These are phyloP conservation scores for Tipula helvola DNA, from an alignment of 2,888 invertebrate species.

Conservation along the genomic window DNA sequence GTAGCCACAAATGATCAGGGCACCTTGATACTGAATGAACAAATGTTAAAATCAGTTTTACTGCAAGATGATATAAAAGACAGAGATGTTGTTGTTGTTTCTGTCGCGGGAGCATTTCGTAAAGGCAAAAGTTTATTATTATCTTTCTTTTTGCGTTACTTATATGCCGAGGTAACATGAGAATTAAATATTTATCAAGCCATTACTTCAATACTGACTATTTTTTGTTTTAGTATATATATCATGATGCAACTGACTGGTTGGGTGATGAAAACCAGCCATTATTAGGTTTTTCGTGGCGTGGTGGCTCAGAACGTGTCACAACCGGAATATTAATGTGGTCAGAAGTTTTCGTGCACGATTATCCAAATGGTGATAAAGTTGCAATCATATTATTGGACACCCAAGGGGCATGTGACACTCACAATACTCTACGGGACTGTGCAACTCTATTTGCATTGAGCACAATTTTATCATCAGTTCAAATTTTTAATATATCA, in stretches of 20 bases:
- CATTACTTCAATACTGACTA: background rate
- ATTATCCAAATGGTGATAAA: conserved; percentile 59
- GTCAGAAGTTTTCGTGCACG: conserved; percentile 82
- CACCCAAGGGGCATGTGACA: conserved; percentile 96
- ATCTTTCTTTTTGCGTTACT: conserved; percentile 92
- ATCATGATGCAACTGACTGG: conserved; percentile 56
- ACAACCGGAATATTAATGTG: conserved; percentile 95
- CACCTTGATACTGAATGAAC: conserved; percentile 77
- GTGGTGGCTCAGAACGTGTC: conserved; percentile 91
- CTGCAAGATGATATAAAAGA: conserved; percentile 68
- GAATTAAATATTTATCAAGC: background rate
- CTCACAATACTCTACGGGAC: conserved; percentile 92
- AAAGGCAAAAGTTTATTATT: conserved; percentile 97
- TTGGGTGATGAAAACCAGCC: conserved; percentile 72
- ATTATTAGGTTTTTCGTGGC: conserved; percentile 85
- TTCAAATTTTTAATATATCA: conserved; percentile 91
- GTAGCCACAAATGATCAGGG: conserved; percentile 75
- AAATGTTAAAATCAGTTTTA: conserved; percentile 58
- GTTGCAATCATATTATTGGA: conserved; percentile 78
- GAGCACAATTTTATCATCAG: conserved; percentile 95
- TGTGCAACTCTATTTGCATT: conserved; percentile 97
- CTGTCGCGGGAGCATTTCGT: conserved; percentile 93
- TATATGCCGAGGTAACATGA: conserved; percentile 60
- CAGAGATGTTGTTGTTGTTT: conserved; percentile 79
- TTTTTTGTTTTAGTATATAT: conserved; percentile 40